A percentile compares a stretch with the other conserved stretches of the same genome.
These are phyloP conservation scores for Camelus dromedarius DNA, from an alignment of 2,113 vertebrate species.

Conservation along the genomic window DNA sequence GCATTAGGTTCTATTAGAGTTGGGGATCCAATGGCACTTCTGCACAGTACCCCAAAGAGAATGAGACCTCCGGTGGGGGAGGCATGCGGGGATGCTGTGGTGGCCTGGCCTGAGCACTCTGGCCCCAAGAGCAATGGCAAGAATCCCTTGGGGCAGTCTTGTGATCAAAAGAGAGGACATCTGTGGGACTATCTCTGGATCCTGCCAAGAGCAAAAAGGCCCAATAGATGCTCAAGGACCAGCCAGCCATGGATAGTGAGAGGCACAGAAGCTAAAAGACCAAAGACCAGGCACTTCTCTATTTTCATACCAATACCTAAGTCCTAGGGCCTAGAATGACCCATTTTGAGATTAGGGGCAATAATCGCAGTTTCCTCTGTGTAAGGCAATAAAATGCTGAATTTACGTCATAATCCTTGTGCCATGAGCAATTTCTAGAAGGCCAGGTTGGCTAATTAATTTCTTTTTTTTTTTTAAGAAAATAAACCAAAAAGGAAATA, in stretches of 20 bases:
- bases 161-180: neutral
- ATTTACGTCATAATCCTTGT: neutral
- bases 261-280: neutral
- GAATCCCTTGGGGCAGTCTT: neutral
- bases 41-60: neutral
- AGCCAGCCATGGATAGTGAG: neutral
- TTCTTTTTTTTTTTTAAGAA: conserved; percentile 8
- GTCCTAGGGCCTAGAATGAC: neutral
- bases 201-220: neutral
- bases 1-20: neutral
- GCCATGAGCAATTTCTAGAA: neutral
- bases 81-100: neutral
- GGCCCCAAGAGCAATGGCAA: neutral
- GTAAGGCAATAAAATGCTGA: neutral
- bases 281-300: neutral
- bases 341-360: no score
- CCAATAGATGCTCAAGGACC: neutral
- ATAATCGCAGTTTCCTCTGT: neutral
- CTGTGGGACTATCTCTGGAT: neutral
- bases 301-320: neutral
- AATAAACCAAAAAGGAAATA: neutral
- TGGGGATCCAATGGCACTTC: neutral
- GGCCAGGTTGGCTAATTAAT: neutral
- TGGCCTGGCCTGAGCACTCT: neutral
- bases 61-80: neutral